Evolutionary conservation across 2,797 vertebrate genomes (phyloP), one percentile per base, ranked within the genome.

Genomic region (Gambelia wislizenii): DNA sequence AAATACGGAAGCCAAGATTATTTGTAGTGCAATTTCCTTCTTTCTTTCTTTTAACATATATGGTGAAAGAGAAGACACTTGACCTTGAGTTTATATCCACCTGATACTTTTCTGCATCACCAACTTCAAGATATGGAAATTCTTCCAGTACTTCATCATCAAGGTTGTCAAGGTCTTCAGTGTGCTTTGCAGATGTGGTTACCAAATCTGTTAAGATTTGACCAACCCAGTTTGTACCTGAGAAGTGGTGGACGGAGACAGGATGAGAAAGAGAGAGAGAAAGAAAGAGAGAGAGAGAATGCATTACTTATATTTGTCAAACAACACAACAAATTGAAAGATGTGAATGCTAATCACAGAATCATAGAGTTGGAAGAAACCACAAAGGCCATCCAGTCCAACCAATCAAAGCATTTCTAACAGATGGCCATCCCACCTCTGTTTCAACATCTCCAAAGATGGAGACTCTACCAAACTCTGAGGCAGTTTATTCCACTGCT

Each of bases 141-240:
- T 90, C 93, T 82, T 89, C 77, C 3, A 1, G 1, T 6, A 93
- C 83, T 4, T 94, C 86, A 42, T 30, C 36, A 74, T 84, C 67
- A 22, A 0, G 0, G 0, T 0, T 74, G 10, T 39, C 83, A 90
- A 1, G 83, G 7, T 39, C 30, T 76, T 64, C 80, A 20, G 49
- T 91, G 84, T 93, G 92, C 61, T 92, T 93, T 83, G 44, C 12
- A 70, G 47, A 91, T 86, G 91, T 52, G 25, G 42, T 30, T 74
- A 86, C 27, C 25, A 95, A 88, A 64, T 95, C 93, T 86, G 0
- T 91, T 90, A 95, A 39, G 70, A 95, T 94, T 36, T 94, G 94
- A 27, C 86, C 89, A 42, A 95, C 12, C 92, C 94, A 96, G 52
- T 95, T 96, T 10, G 94, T 94, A 36, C 95, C 95, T 96, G 86